phyloP scores from a whole-genome alignment of 1,140 invertebrate species.

The Heliconius eleuchia region DNA sequence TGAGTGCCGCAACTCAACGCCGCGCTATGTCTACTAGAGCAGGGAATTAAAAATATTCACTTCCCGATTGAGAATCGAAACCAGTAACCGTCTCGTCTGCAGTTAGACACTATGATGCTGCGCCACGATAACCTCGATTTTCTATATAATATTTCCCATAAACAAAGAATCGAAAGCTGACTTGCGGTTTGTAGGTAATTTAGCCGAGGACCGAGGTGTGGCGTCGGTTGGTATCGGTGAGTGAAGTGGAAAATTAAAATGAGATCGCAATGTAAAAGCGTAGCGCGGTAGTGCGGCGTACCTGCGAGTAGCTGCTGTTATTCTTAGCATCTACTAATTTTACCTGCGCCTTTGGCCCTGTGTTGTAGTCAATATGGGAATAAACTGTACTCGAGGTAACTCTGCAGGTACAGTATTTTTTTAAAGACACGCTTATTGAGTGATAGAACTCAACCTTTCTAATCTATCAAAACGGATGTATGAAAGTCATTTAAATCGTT shows the following conservation, averaged over 20 bases:
- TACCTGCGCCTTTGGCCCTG: too few relatives aligned
- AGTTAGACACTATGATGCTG: too few relatives aligned
- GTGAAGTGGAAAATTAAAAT: constrained; percentile 14
- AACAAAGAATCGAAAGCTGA: not conserved
- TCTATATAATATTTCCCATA: constrained; percentile 15
- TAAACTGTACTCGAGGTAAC: too few relatives aligned
- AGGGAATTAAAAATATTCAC: not conserved
- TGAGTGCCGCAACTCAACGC: not conserved
- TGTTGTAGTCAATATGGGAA: not conserved
- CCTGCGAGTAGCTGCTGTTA: not conserved
- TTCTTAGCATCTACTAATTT: not conserved
- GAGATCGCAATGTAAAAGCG: not conserved
- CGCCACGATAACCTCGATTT: not conserved
- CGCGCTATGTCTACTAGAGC: not conserved
- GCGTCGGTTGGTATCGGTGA: not conserved
- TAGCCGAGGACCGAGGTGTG: not conserved
- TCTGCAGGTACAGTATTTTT: too few relatives aligned
- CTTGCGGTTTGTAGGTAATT: constrained; percentile 9
- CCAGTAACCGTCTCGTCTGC: too few relatives aligned
- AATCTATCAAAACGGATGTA: not conserved
- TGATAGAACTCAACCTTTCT: too few relatives aligned
- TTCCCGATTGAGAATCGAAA: too few relatives aligned
- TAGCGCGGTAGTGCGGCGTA: not conserved
- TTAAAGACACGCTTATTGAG: too few relatives aligned
- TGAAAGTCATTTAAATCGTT: not conserved